phyloP scores from a whole-genome alignment of 2,113 vertebrate species.

The Chaenogobius annularis region DNA sequence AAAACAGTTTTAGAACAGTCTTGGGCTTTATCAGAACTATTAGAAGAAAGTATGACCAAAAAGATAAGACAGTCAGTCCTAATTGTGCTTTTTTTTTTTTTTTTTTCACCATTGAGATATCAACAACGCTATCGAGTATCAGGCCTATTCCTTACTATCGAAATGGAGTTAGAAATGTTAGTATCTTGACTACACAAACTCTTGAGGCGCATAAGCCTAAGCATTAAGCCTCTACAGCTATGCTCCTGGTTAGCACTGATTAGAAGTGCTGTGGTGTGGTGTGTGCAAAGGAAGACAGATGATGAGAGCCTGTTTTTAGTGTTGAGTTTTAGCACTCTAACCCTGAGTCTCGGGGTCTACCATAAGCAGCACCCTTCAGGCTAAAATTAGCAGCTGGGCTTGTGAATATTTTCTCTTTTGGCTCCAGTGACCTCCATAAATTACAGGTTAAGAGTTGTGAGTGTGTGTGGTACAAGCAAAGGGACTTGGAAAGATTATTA shows the following conservation, averaged over 20 bases:
- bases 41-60: too few species aligned
- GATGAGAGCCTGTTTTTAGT: conserved; percentile 55
- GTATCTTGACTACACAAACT: too few species aligned
- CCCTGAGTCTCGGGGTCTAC: conserved; percentile 39
- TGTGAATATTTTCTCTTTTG: conserved; percentile 50
- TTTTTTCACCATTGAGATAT: too few species aligned
- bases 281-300: conserved; percentile 31
- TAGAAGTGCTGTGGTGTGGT: conserved; percentile 29
- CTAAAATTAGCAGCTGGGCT: conserved; percentile 64
- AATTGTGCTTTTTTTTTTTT: too few species aligned
- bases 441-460: conserved; percentile 7
- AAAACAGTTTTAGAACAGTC: too few species aligned
- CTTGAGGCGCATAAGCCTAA: background rate
- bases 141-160: too few species aligned
- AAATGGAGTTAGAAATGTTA: too few species aligned
- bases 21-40: too few species aligned
- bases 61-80: too few species aligned
- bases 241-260: background rate
- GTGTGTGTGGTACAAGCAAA: conserved; percentile 12
- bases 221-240: background rate
- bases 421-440: conserved; percentile 30
- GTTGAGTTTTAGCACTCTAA: conserved; percentile 60
- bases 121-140: too few species aligned
- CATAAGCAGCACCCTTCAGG: conserved; percentile 39
- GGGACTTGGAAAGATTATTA: conserved; percentile 23